Base-by-base conservation (phyloP, 2,797 vertebrate species). In the Aplochiton taeniatus region DNA sequence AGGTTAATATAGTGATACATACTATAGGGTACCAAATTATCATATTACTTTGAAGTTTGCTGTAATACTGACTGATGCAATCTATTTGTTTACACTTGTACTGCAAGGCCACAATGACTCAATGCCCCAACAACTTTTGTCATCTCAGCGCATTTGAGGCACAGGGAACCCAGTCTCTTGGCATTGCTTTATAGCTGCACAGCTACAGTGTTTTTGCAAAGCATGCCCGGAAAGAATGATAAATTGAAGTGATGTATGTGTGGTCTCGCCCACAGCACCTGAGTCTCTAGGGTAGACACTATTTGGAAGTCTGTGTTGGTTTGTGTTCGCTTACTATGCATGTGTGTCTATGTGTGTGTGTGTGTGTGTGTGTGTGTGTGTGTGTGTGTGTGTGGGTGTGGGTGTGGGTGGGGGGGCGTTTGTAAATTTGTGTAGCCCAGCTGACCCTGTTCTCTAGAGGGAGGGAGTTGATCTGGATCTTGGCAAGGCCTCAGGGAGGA, bases 191-290 rank as follows among this genome's bases (percentile, higher is more conserved):
- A 65, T 85, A 85, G 85, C 84, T 68, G 67, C 72, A 73, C 72
- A 87, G 81, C 72, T 42, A 57, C 42, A 44, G 61, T 20, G 47
- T 74, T 71, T 85, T 87, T 82, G 67, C 78, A 81, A 87, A 88
- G 81, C 81, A 74, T 87, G 81, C 84, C 84, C 76, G 80, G 76
- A 72, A 80, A 88, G 86, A 81, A 89, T 90, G 90, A 90, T 90
- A 81, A 89, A 91, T 91, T 87, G 81, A 88, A 87, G 83, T 80
- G 82, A 88, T 85, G 80, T 80, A 81, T 82, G 83, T 90, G 85
- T 85, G 85, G 86, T 84, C 82, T 87, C 85, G 89, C 86, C 85
- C 79, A 82, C 58, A 55, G 79, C 81, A 70, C 70, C 14, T 58
- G 57, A 81, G 64, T 89, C 84, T 86, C 89, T 56, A 74, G 87